A percentile compares a stretch with the other conserved stretches of the same genome.
These are phyloP conservation scores for Stomatorhinus walkeri DNA, from an alignment of 2,797 vertebrate species.

Conservation along the genomic window DNA sequence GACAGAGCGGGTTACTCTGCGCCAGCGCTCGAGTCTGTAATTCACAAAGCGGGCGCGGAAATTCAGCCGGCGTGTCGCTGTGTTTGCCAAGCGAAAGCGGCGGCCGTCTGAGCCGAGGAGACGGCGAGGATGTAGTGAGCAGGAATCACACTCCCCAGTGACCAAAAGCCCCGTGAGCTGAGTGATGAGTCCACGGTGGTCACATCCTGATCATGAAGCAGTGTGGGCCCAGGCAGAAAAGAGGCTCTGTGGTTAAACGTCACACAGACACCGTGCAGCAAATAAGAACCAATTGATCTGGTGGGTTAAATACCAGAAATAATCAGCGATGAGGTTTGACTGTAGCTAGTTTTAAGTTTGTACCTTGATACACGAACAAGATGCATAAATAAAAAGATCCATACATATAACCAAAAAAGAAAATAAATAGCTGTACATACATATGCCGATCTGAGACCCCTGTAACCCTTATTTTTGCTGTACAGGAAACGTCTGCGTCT, in stretches of 20 bases:
- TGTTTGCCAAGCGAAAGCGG: neutral
- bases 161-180: neutral
- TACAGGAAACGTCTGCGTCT: neutral
- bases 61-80: neutral
- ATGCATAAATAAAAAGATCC: neutral
- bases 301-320: neutral
- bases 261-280: neutral
- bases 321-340: neutral
- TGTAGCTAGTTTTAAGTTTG: neutral
- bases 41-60: constrained; percentile 9
- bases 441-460: neutral
- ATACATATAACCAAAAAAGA: neutral
- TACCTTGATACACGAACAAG: neutral
- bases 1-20: constrained; percentile 24
- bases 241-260: neutral
- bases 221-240: neutral
- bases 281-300: neutral
- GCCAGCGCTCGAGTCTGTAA: neutral
- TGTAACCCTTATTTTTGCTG: constrained; percentile 1
- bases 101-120: neutral
- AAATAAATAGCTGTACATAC: neutral
- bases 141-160: neutral
- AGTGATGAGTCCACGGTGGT: neutral
- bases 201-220: neutral
- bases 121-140: neutral